phyloP scores from a whole-genome alignment of 2,113 vertebrate genomes.

The Sander lucioperca region DNA sequence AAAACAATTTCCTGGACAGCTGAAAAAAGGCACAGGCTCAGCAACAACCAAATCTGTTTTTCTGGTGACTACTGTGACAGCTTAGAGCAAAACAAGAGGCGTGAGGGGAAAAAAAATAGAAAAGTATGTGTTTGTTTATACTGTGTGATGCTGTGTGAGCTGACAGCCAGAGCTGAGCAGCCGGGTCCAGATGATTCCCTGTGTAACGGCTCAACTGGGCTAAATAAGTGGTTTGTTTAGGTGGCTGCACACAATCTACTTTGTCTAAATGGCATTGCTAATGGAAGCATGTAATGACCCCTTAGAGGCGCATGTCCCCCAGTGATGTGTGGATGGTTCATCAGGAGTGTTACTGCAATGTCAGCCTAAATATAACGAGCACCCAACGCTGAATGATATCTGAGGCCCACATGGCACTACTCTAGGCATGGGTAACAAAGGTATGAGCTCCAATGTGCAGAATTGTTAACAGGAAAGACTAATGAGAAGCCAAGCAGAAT shows the following conservation, averaged over 20 bases:
- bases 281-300: constrained; percentile 59
- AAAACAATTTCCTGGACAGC: constrained; percentile 56
- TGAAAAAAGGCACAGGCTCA: constrained; percentile 36
- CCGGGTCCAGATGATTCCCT: constrained; percentile 58
- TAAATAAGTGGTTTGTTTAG: constrained; percentile 62
- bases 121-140: constrained; percentile 55
- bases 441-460: background rate
- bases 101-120: constrained; percentile 15
- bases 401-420: background rate
- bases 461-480: background rate
- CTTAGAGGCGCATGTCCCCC: constrained; percentile 32
- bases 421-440: constrained; percentile 4
- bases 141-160: constrained; percentile 47
- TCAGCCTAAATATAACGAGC: constrained; percentile 36
- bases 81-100: constrained; percentile 50
- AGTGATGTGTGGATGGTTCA: constrained; percentile 34
- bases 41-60: constrained; percentile 55
- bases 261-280: constrained; percentile 53
- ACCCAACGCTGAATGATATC: constrained; percentile 29
- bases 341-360: constrained; percentile 35
- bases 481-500: too few relatives aligned
- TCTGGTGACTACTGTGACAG: constrained; percentile 57
- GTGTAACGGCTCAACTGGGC: constrained; percentile 46
- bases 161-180: constrained; percentile 53
- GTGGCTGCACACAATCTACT: constrained; percentile 49